Conservation (phyloP, 2,797 vertebrate species). For the Coendou prehensilis region DNA sequence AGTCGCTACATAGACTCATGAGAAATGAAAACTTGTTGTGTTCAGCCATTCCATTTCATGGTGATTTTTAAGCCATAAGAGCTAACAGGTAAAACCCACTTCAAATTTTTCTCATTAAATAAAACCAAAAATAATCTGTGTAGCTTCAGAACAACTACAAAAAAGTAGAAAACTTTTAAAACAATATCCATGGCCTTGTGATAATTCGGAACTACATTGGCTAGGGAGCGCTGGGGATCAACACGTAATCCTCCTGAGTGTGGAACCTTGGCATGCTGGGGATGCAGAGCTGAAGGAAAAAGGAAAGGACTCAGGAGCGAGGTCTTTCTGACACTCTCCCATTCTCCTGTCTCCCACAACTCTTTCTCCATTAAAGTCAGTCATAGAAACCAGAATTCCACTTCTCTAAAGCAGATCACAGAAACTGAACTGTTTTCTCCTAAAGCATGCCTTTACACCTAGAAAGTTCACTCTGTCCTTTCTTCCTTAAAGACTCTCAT, state of each 20-base stretch:
- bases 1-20: neutral
- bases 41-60: neutral
- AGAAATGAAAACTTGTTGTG: neutral
- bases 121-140: neutral
- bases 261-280: neutral
- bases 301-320: neutral
- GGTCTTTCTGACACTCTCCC: neutral
- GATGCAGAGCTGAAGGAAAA: neutral
- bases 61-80: neutral
- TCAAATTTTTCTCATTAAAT: neutral
- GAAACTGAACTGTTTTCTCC: neutral
- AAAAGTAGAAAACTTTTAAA: neutral
- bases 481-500: neutral
- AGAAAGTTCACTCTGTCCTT: neutral
- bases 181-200: neutral
- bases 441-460: neutral
- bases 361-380: neutral
- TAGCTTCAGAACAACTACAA: neutral
- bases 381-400: neutral
- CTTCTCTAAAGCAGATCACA: neutral
- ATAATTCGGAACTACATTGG: neutral
- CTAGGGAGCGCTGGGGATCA: neutral
- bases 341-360: neutral
- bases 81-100: neutral
- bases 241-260: neutral